phyloP scores from a whole-genome alignment of 53 echinoderm and acorn worm genomes.

The Antedon mediterranea region DNA sequence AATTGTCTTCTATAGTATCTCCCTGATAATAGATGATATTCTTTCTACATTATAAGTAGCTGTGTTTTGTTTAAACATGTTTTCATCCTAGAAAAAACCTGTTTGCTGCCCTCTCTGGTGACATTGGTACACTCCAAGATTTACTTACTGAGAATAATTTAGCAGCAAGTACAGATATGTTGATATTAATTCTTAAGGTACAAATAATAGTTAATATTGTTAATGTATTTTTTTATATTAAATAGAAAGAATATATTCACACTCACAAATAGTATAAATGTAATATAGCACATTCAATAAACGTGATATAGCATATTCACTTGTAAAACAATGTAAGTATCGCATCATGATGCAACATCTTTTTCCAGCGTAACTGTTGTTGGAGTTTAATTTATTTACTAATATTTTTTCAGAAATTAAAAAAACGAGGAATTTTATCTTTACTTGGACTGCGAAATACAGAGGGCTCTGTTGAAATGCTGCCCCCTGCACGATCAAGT shows the following conservation, averaged over 20 bases:
- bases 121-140: not conserved
- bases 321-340: too few species aligned
- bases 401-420: conserved; percentile 12
- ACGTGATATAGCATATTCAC: too few species aligned
- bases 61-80: too few species aligned
- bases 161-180: not conserved
- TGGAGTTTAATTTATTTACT: not conserved
- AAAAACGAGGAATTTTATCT: conserved; percentile 22
- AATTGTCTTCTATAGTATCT: too few species aligned
- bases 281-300: too few species aligned
- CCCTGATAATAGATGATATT: too few species aligned
- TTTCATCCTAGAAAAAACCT: not conserved
- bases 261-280: too few species aligned
- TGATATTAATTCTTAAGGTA: not conserved
- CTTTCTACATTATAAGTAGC: not conserved
- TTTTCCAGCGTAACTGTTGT: too few species aligned
- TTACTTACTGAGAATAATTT: not conserved
- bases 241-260: too few species aligned
- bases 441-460: conserved; percentile 25
- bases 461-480: conserved; percentile 12
- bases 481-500: conserved; percentile 21
- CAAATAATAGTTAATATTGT: not conserved
- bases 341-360: too few species aligned
- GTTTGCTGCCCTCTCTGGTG: not conserved
- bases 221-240: too few species aligned